Base-by-base conservation (phyloP, 1,140 invertebrate genomes). In the Caligus rogercresseyi region DNA sequence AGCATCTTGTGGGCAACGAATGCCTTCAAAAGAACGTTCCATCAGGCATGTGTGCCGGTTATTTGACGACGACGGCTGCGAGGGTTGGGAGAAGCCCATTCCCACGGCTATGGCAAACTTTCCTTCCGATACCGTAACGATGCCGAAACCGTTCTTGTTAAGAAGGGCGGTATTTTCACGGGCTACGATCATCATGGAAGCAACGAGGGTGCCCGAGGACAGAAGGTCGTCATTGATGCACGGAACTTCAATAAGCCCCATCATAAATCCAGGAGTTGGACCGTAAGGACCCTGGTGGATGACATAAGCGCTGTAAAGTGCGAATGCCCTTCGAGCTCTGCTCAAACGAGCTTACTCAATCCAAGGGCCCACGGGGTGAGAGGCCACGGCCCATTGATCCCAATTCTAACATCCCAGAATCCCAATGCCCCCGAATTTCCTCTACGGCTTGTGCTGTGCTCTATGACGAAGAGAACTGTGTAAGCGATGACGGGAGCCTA, bases 121-220 rank as follows among this genome's bases (percentile, higher is more conserved):
- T 56, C 54, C 3, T 56, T 2, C 2, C 15, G 54, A 56, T 25
- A 25, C 16, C 54, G 54, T 20, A 56, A 56, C 20, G 54, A 56
- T 56, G 54, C 24, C 1, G 54, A 56, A 25, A 21, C 54, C 14
- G 20, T 56, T 20, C n/a, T 56, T 15, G 54, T 56, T n/a, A 56
- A 21, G 20, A 25, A 56, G 14, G 54, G 54, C 54, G 19, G 54
- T 25, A 2, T 21, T 2, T 56, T 56, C 18, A 56, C 54, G 15
- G 54, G 54, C 3, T 56, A 56, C 14, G 54, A 56, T 14, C 54
- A 56, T 25, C 18, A 56, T 56, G 54, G 54, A 56, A 56, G 19
- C 20, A 56, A n/a, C 18, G 54, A 20, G 19, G 24, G 24, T n/a
- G 15, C 20, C 19, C 19, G 54, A 20, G 54, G 54, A 56, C 18